phyloP scores from a whole-genome alignment of 2,113 vertebrate genomes.

The Collichthys lucidus region DNA sequence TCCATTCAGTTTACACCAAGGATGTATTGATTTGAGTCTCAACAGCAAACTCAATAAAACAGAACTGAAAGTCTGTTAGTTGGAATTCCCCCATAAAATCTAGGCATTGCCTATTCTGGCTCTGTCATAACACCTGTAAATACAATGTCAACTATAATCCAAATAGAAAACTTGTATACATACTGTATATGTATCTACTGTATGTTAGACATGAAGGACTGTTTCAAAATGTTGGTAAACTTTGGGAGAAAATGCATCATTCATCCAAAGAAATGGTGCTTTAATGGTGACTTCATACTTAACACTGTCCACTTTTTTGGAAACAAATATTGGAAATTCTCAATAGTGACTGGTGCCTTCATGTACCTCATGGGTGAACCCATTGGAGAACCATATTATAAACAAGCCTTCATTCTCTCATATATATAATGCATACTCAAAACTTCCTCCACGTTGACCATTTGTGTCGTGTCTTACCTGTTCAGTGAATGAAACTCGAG shows the following conservation, averaged over 20 bases:
- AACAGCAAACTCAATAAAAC: not conserved
- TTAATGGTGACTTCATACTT: not conserved
- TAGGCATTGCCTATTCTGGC: not conserved
- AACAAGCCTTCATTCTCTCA: not conserved
- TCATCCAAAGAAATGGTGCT: not conserved
- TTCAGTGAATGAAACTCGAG: not conserved
- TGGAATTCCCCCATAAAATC: not conserved
- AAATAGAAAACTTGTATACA: not conserved
- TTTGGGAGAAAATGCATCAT: not conserved
- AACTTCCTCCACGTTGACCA: not conserved
- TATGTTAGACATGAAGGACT: not conserved
- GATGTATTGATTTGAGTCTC: constrained; percentile 17
- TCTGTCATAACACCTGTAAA: not conserved
- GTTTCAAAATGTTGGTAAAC: not conserved
- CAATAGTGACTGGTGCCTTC: not conserved
- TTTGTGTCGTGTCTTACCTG: not conserved
- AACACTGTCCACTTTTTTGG: not conserved
- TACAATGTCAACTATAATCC: not conserved
- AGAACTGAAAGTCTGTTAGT: not conserved
- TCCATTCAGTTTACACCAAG: not conserved
- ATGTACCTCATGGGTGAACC: not conserved
- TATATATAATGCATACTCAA: not conserved
- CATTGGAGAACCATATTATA: not conserved
- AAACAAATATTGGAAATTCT: not conserved
- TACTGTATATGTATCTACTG: not conserved